Evolutionary conservation across 2,888 invertebrate genomes (phyloP), one percentile per base, ranked within the genome.

Genomic region (Osedax fenrisi): DNA sequence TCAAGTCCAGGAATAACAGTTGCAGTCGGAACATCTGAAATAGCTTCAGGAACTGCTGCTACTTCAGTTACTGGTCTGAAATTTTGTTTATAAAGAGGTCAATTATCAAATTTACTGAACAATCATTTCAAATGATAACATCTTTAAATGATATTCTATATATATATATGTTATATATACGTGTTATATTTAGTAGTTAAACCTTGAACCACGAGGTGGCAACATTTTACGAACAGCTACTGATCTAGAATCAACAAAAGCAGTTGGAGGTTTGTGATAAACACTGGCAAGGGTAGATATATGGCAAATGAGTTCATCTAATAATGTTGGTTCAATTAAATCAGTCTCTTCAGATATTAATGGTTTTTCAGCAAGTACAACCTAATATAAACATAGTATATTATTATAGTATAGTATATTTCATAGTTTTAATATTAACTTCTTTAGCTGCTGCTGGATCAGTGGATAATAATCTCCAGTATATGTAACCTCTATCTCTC

Each of bases 271-370:
- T 84, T 98, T 98, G 83, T 98, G 98, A 84, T 98, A 99, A 13
- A 98, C 97, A 62, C 96, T 94, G 0, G 98, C 98, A 79, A 98
- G 88, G 66, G 94, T 94, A 77, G 95, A 94, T 82, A 98, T 97
- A 86, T 98, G 97, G 84, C 97, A 97, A 82, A 97, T 96, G 75
- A 99, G 88, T 86, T 99, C 98, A 85, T 98, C 97, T 77, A 98
- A 86, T 62, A 98, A 86, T 0, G 97, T 97, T 0, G 98, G 98
- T 84, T 98, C 98, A 78, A 98, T 86, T 66, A 97, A 87, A 87
- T 98, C 98, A 0, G 97, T 98, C 87, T 98, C 98, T 85, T 99
- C 98, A 0, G 95, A 95, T 83, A 98, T 99, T 74, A 99, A 88
- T 0, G 98, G 98, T 83, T 98, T 98, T 85, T 99, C 98, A 0